Base-by-base conservation (phyloP, 2,113 vertebrate species). In the Microtus pennsylvanicus region DNA sequence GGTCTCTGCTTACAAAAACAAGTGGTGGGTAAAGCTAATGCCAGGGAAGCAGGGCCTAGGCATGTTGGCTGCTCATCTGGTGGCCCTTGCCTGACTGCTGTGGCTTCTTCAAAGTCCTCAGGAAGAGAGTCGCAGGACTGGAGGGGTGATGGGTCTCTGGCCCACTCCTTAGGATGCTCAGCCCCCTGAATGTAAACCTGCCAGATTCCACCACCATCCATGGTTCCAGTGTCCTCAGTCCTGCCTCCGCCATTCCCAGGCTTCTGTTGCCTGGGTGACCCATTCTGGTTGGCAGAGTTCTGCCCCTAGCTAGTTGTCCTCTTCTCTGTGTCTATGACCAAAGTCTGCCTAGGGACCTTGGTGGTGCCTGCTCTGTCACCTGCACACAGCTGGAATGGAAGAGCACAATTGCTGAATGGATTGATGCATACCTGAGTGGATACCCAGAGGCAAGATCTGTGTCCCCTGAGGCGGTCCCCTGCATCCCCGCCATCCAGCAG, bases 101-200 rank as follows among this genome's bases (percentile, higher is more conserved):
- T 33, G 35, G 50, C 38, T 47, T 30, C 81, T 87, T 75, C 65
- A 50, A 61, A 87, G 96, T 35, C 17, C 85, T 24, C 19, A 16
- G 19, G 0, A 7, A 0, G 13, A 24, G n/a, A 24, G 47, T 13
- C 3, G 3, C 12, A 16, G 75, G n/a, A 45, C 30, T 22, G 35
- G 24, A 14, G 35, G 45, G 33, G 12, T 8, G 13, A 1, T 19
- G 3, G 3, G 8, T 4, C 50, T 45, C 63, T 0, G 1, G 75
- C 30, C 74, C 28, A 3, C 35, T 45, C 69, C 69, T 52, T 22
- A 0, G 24, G 17, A n/a, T 50, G 42, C 14, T n/a, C 35, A 7
- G 78, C 17, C 14, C 0, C 2, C 28, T 11, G 45, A 35, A 22
- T 42, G 47, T 21, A 13, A 24, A 69, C 26, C 63, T 22, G 30